Conservation (phyloP, 2,113 vertebrate species). For the Oryzias celebensis region DNA sequence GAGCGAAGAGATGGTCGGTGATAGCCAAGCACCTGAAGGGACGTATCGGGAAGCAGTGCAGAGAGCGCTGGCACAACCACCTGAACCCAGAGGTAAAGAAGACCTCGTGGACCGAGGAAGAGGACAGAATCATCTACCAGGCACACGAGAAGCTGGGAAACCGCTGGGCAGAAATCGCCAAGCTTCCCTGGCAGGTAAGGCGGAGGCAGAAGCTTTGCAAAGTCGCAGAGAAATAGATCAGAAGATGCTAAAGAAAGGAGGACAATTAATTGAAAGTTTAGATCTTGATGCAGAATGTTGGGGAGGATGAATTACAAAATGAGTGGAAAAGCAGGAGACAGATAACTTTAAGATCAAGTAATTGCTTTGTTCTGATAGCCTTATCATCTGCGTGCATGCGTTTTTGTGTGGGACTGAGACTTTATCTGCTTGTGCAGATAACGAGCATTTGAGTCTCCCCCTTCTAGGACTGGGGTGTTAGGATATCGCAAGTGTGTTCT, state of each 20-base stretch:
- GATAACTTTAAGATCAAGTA: constrained; percentile 28
- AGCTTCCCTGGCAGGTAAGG: constrained; percentile 94
- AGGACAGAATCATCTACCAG: constrained; percentile 99
- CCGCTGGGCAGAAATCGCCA: constrained; percentile 99
- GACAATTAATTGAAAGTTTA: constrained; percentile 13
- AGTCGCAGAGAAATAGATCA: constrained; percentile 21
- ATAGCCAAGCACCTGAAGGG: constrained; percentile 99
- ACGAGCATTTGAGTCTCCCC: background rate
- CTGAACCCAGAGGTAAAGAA: constrained; percentile 99
- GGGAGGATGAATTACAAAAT: background rate
- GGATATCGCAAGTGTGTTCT: constrained; percentile 6
- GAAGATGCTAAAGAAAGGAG: background rate
- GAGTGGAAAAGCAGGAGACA: constrained; percentile 6
- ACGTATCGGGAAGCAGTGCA: constrained; percentile 97
- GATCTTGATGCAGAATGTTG: background rate
- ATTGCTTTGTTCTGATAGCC: constrained; percentile 33
- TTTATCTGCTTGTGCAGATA: constrained; percentile 42
- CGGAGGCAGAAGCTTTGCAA: constrained; percentile 17
- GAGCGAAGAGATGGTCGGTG: constrained; percentile 98
- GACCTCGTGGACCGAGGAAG: constrained; percentile 99
- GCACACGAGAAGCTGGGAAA: constrained; percentile 98
- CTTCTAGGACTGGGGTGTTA: background rate
- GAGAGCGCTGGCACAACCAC: constrained; percentile 99
- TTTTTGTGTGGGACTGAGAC: constrained; percentile 12
- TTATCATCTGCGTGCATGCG: constrained; percentile 19